Base-by-base conservation (phyloP, 2,113 vertebrate species). In the Ifrita kowaldi region DNA sequence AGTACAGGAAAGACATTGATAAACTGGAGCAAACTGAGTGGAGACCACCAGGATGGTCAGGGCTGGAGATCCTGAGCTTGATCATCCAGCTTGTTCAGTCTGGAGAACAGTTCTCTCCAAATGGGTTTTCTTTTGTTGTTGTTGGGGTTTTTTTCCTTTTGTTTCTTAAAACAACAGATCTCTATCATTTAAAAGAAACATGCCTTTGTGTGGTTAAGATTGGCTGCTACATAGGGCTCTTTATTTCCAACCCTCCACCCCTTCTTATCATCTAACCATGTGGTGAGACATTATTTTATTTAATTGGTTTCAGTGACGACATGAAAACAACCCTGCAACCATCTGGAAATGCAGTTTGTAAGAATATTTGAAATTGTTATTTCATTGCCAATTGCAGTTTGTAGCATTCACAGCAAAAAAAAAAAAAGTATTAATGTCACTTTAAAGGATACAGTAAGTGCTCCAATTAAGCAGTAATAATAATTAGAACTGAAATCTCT, bases 161-260 rank as follows among this genome's bases (percentile, higher is more conserved):
- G 65, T 71, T 82, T 79, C 57, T 84, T 73, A 68, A 19, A 75
- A 47, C 47, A 92, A 71, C 17, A 87, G 65, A 49, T 76, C 70
- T 63, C 62, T 74, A 35, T 88, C 53, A 57, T 87, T 94, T 71
- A 84, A 91, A 74, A 75, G 42, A 81, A 75, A 73, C 26, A 46
- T 20, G 26, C 23, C 46, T 71, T 84, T 64, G 10, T 69, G 67
- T 69, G 41, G 81, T 70, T 81, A 93, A 81, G 27, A 8, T n/a
- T 69, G 50, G 37, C 32, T 57, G 68, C 46, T 80, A 47, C 24
- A 47, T 57, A 79, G 27, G 30, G 52, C 11, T 63, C 63, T 76
- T 59, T 22, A 47, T 59, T 70, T 13, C 33, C 4, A 22, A 7
- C 9, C 16, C 14, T 6, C 32, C 4, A 0, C 21, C 37, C 10